phyloP scores from a whole-genome alignment of 1,140 invertebrate genomes.

The Chionoecetes opilio region DNA sequence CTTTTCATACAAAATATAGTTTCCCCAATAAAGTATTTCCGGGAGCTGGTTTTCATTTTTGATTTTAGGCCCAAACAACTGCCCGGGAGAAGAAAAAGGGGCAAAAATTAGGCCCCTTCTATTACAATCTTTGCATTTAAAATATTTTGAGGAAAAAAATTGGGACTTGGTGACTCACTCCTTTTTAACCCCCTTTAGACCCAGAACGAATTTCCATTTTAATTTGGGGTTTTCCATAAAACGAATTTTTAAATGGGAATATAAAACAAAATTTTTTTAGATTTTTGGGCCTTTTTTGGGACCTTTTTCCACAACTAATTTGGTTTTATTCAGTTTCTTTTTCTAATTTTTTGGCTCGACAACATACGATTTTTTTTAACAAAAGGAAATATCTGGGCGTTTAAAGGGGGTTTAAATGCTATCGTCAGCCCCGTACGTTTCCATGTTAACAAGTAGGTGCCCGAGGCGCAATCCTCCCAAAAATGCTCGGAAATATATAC shows the following conservation, averaged over 20 bases:
- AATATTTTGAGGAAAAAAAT: conserved; percentile 22
- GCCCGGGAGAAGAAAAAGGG: not conserved
- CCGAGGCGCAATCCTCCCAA: not conserved
- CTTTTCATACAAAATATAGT: conserved; percentile 17
- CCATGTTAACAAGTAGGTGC: not conserved
- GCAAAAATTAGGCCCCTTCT: not conserved
- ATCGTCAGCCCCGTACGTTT: not conserved
- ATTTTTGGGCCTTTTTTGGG: no score
- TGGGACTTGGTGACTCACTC: conserved; percentile 61
- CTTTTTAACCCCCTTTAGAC: no score
- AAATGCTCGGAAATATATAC: not conserved
- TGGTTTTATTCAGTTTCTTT: no score
- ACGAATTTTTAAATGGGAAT: no score
- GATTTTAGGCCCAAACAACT: not conserved
- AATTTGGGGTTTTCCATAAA: no score
- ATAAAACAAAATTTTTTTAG: no score
- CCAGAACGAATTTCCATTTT: no score
- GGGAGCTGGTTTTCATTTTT: not conserved
- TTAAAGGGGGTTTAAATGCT: no score
- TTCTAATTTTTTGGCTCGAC: no score
- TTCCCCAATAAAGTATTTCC: not conserved
- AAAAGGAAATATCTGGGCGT: no score
- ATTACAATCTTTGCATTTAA: not conserved
- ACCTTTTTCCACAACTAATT: no score
- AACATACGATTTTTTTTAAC: no score